Percentiles rank a stretch among this genome's conserved stretches.
phyloP scores from a whole-genome alignment of 2,797 vertebrate genomes.

The Mallotus villosus region DNA sequence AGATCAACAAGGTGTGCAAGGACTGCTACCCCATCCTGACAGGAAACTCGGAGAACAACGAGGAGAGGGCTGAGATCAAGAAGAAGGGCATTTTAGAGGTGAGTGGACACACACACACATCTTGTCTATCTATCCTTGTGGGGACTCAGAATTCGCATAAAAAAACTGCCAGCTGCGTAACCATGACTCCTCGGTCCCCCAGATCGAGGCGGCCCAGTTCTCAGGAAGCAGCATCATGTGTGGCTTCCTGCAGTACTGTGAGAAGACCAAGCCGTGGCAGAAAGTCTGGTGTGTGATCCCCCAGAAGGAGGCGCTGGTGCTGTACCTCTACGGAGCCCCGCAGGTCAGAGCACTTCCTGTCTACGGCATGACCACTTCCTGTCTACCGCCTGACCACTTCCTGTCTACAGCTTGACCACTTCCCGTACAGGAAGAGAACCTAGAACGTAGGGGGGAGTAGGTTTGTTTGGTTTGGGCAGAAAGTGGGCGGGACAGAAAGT shows the following conservation, averaged over 20 bases:
- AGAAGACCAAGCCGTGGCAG: conserved; percentile 95
- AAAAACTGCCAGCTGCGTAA: too few relatives aligned
- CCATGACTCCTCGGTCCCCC: conserved; percentile 8
- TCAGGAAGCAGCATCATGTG: conserved; percentile 92
- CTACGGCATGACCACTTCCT: not conserved
- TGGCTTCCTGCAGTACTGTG: conserved; percentile 94
- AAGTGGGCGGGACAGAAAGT: too few relatives aligned
- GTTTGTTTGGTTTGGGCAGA: too few relatives aligned
- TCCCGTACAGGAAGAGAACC: too few relatives aligned
- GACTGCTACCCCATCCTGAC: conserved; percentile 87
- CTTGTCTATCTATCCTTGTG: not conserved
- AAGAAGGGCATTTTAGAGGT: conserved; percentile 94
- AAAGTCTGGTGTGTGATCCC: conserved; percentile 97
- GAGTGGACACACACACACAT: conserved; percentile 12
- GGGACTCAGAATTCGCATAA: too few relatives aligned
- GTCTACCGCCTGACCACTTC: too few relatives aligned
- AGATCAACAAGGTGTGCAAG: conserved; percentile 92
- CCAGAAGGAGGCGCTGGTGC: conserved; percentile 90
- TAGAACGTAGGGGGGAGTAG: too few relatives aligned
- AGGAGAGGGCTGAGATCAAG: conserved; percentile 78
- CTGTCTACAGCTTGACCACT: too few relatives aligned
- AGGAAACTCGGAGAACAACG: conserved; percentile 77
- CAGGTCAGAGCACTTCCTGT: conserved; percentile 75
- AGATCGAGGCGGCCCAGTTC: conserved; percentile 96
- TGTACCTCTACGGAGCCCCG: conserved; percentile 95